Conservation (phyloP, 2,113 vertebrate genomes). For the Zeus faber region DNA sequence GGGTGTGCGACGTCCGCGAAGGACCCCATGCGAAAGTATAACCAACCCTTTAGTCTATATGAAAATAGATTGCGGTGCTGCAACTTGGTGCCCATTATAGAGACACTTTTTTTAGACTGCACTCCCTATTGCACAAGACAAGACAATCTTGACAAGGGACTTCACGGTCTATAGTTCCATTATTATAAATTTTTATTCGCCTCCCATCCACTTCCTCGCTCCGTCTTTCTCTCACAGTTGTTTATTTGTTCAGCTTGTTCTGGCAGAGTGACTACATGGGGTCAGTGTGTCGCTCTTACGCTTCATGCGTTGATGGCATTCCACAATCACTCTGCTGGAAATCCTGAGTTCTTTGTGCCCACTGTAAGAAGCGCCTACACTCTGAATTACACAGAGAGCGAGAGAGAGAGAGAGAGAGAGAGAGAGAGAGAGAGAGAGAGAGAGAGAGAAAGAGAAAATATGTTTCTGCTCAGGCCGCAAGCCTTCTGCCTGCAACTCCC, state of each 20-base stretch:
- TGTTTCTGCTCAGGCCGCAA: constrained; percentile 9
- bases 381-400: neutral
- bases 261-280: constrained; percentile 36
- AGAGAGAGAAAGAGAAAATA: neutral
- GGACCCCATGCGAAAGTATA: too few species aligned
- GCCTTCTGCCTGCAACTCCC: constrained; percentile 46
- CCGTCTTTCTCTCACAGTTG: constrained; percentile 22
- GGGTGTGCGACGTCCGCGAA: too few species aligned
- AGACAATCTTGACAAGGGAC: too few species aligned
- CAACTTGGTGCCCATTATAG: too few species aligned
- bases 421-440: neutral
- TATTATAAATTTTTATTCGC: too few species aligned
- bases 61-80: too few species aligned
- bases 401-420: neutral
- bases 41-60: too few species aligned
- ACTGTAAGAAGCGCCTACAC: constrained; percentile 22
- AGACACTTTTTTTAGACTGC: too few species aligned
- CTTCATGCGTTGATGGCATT: constrained; percentile 43
- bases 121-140: too few species aligned
- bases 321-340: constrained; percentile 52
- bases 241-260: constrained; percentile 59
- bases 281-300: constrained; percentile 46
- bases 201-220: constrained; percentile 42
- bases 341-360: constrained; percentile 47
- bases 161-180: too few species aligned